These are phyloP conservation scores for Donacobius atricapilla DNA, from an alignment of 2,113 vertebrate species.

Conservation along the genomic window DNA sequence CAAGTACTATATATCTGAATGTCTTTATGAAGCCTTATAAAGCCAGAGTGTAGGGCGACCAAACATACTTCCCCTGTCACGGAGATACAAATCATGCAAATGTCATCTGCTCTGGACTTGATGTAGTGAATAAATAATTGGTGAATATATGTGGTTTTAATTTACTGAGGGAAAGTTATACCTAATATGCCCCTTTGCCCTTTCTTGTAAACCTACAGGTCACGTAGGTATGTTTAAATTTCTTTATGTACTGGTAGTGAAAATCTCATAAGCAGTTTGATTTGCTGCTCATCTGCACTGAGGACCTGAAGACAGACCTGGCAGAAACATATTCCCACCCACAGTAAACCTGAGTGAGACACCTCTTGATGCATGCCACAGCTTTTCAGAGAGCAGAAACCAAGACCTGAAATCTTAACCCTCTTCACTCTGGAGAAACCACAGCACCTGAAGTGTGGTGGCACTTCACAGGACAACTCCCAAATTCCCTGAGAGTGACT, in stretches of 20 bases:
- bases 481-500: fast-evolving
- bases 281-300: background rate
- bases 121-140: background rate
- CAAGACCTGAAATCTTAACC: background rate
- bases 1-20: background rate
- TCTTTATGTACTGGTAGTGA: background rate
- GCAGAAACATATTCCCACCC: background rate
- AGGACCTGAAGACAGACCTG: background rate
- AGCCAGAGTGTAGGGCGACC: background rate
- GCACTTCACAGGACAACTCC: background rate
- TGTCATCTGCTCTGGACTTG: background rate
- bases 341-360: background rate
- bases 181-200: background rate
- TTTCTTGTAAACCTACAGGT: background rate
- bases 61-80: background rate
- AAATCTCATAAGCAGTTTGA: background rate
- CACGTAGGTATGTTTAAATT: background rate
- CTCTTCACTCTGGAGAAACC: background rate
- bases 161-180: background rate
- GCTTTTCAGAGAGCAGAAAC: background rate
- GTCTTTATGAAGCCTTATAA: background rate
- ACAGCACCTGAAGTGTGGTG: background rate
- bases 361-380: background rate
- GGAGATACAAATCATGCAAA: background rate
- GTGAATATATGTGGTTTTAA: background rate